Percentiles rank a stretch among this genome's conserved stretches.
Conservation (phyloP, 2,888 invertebrate species). For the Clepsis dumicolana region DNA sequence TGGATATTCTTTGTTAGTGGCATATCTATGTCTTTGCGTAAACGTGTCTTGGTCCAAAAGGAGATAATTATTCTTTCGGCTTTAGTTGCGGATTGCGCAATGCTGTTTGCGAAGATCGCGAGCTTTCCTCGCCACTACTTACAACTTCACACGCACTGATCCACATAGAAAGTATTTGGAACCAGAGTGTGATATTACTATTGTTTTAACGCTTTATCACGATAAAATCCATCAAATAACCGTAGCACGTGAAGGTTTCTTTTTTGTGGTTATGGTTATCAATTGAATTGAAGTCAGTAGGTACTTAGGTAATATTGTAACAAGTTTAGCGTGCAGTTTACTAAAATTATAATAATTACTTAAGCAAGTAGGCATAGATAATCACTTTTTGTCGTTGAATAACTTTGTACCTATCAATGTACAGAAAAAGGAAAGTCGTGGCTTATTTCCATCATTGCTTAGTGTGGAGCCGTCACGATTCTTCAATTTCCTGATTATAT, state of each 20-base stretch:
- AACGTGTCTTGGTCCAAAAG: constrained; percentile 49
- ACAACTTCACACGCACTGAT: constrained; percentile 40
- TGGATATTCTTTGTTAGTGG: too few species aligned
- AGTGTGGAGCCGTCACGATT: constrained; percentile 56
- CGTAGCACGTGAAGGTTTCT: not conserved
- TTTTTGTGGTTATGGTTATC: not conserved
- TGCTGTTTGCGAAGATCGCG: constrained; percentile 40
- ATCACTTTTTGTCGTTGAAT: constrained; percentile 45
- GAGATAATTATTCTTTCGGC: constrained; percentile 51
- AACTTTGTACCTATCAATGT: constrained; percentile 44
- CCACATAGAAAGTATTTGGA: constrained; percentile 47
- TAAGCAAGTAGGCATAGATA: constrained; percentile 18
- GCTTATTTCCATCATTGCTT: constrained; percentile 53
- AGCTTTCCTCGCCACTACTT: constrained; percentile 42
- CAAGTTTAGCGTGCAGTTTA: constrained; percentile 8
- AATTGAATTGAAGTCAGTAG: not conserved
- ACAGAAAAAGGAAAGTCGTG: constrained; percentile 57
- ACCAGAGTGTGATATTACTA: constrained; percentile 41
- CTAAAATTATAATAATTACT: constrained; percentile 23
- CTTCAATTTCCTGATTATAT: constrained; percentile 52
- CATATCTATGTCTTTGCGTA: constrained; percentile 45
- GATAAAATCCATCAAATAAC: not conserved
- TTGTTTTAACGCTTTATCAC: constrained; percentile 18
- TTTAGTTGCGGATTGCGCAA: constrained; percentile 49
- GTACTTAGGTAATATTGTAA: constrained; percentile 6